These are phyloP conservation scores for Picathartes gymnocephalus DNA, from an alignment of 2,113 vertebrate genomes.

Conservation along the genomic window DNA sequence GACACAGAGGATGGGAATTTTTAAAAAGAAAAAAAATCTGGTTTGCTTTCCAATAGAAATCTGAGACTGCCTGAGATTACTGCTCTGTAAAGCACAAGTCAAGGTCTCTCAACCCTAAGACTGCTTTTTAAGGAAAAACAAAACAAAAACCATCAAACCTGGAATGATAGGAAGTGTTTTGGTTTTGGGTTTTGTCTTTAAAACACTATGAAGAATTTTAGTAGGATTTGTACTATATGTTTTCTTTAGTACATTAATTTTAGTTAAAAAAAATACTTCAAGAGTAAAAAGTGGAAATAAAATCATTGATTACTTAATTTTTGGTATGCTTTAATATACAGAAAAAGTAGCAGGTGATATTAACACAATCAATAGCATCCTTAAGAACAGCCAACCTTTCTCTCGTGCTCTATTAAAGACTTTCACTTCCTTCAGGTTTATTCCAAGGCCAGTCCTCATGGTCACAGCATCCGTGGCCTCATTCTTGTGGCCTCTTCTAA, in stretches of 20 bases:
- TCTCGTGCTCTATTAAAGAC: slow-evolving; percentile 94
- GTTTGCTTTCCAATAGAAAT: neutral
- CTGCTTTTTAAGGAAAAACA: neutral
- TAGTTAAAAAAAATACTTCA: neutral
- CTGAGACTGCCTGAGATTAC: neutral
- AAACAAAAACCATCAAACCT: neutral
- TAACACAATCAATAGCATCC: slow-evolving; percentile 50
- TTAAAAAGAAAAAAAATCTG: neutral
- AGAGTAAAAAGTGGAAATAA: neutral
- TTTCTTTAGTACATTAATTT: neutral
- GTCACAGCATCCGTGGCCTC: slow-evolving; percentile 87
- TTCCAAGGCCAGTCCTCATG: slow-evolving; percentile 92
- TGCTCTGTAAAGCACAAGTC: neutral
- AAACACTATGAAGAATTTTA: neutral
- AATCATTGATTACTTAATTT: neutral
- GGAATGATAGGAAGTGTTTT: neutral
- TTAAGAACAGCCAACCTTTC: slow-evolving; percentile 86
- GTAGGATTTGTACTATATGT: neutral
- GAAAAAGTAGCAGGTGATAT: neutral
- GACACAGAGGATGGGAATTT: neutral
- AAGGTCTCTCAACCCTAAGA: neutral
- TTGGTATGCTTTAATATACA: neutral
- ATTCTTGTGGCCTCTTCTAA: slow-evolving; percentile 90
- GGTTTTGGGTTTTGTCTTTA: neutral
- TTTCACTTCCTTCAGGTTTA: slow-evolving; percentile 97